Evolutionary conservation across 2,797 vertebrate genomes (phyloP).

Genomic region (Clarias pachynema): DNA sequence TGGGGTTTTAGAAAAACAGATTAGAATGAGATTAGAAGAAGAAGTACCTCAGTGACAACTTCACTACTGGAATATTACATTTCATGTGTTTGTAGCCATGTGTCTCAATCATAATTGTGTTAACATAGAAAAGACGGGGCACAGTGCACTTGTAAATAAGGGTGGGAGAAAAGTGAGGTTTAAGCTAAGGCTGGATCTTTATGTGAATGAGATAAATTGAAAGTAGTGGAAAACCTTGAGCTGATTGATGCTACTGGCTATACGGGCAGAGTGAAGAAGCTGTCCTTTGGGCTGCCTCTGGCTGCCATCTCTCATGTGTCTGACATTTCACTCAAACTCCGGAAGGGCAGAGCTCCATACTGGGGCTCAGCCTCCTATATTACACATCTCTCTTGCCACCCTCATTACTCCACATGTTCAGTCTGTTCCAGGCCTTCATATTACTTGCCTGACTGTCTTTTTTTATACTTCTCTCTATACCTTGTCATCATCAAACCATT

Average conservation of each 20-base stretch:
- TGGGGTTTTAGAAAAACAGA: background rate
- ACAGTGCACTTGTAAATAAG: slow-evolving; percentile 66
- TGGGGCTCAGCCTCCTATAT: slow-evolving; percentile 40
- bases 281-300: slow-evolving; percentile 73
- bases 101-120: slow-evolving; percentile 43
- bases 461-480: background rate
- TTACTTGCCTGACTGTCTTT: slow-evolving; percentile 21
- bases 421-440: slow-evolving; percentile 10
- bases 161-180: slow-evolving; percentile 58
- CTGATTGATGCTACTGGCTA: slow-evolving; percentile 72
- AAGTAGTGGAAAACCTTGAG: slow-evolving; percentile 71
- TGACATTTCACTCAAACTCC: slow-evolving; percentile 73
- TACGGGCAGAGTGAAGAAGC: slow-evolving; percentile 69
- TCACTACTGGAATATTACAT: slow-evolving; percentile 10
- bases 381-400: slow-evolving; percentile 63
- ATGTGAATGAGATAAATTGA: slow-evolving; percentile 77
- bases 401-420: slow-evolving; percentile 35
- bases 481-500: background rate
- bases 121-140: slow-evolving; percentile 47
- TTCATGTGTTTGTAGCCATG: background rate
- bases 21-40: background rate
- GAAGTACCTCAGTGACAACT: background rate
- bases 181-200: slow-evolving; percentile 68
- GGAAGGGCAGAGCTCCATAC: slow-evolving; percentile 46
- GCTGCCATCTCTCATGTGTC: slow-evolving; percentile 73